phyloP scores from a whole-genome alignment of 1,140 invertebrate genomes.

The Phenacoccus solenopsis region DNA sequence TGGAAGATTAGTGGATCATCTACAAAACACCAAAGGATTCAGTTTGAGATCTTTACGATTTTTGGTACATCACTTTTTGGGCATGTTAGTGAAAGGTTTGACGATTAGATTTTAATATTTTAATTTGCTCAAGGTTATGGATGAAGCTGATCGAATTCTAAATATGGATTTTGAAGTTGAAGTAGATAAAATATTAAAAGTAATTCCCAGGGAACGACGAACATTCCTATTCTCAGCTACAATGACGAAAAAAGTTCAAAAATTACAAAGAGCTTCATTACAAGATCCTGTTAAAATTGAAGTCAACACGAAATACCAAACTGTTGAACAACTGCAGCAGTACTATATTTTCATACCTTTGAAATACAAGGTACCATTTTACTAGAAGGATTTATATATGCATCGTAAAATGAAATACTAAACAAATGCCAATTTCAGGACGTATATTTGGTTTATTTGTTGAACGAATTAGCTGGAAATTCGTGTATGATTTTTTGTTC shows the following conservation, averaged over 20 bases:
- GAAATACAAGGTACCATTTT: slow-evolving; percentile 68
- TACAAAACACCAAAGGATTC: slow-evolving; percentile 91
- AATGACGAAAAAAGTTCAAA: slow-evolving; percentile 97
- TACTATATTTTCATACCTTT: slow-evolving; percentile 92
- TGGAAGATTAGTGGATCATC: slow-evolving; percentile 75
- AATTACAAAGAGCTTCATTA: slow-evolving; percentile 87
- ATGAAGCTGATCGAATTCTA: slow-evolving; percentile 88
- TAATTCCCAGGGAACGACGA: slow-evolving; percentile 71
- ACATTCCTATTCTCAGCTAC: slow-evolving; percentile 93
- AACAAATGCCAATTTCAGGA: slow-evolving; percentile 44
- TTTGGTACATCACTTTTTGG: slow-evolving; percentile 43
- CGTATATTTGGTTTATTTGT: slow-evolving; percentile 87
- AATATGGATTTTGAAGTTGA: slow-evolving; percentile 96
- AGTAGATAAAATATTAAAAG: slow-evolving; percentile 89
- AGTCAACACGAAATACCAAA: slow-evolving; percentile 94
- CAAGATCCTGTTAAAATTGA: slow-evolving; percentile 88
- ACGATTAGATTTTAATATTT: too few species aligned
- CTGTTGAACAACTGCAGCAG: slow-evolving; percentile 93
- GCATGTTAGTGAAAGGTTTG: too few species aligned
- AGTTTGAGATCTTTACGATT: slow-evolving; percentile 77
- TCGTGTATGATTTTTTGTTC: slow-evolving; percentile 95
- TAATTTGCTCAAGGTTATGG: slow-evolving; percentile 85
- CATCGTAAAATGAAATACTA: neutral
- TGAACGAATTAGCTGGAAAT: slow-evolving; percentile 92
- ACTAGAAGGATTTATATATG: neutral